Base-by-base conservation (phyloP, 2,888 invertebrate genomes). In the Lithophane ornitopus region DNA sequence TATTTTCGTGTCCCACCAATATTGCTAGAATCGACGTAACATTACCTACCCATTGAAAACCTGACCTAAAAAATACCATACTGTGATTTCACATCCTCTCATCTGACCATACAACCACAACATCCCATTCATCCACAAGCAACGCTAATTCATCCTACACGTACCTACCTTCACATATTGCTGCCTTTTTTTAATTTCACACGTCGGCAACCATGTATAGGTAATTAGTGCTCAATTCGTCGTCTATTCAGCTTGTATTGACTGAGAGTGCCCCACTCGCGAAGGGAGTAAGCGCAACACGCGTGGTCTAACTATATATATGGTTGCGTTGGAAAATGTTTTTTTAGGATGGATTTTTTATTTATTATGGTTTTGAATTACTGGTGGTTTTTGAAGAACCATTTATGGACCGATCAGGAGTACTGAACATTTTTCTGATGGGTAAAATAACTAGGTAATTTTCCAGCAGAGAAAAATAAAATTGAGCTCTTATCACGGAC, bases 181-280 rank as follows among this genome's bases (percentile, higher is more conserved):
- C 74, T 66, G 86, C 88, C 90, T 88, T 92, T 94, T 94, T 96
- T 95, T 95, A 95, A 96, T 95, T 96, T 95, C 93, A 95, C 95
- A 94, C 95, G 90, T 93, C 94, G 94, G 85, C 90, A 91, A 90
- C 82, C 89, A 81, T 90, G 93, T 95, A 94, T 96, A 95, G 95
- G 94, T 95, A 96, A 96, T 96, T 96, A 96, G 95, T 93, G 94
- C 93, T 94, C 95, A 94, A 95, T 95, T 93, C 94, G 87, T 84
- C 90, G 91, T 92, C 94, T 95, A 95, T 95, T 95, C 95, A 95
- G 82, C 89, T 70, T 82, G 90, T 93, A 94, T 67, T 93, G 92
- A 91, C 77, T 65, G 85, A 78, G 93, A 93, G 94, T 91, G 91
- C 91, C 92, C 90, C 90, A 94, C 94, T 93, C 87, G 58, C 87